These are phyloP conservation scores for Trididemnum nubilum DNA, from an alignment of 23 tunicate species.

Conservation along the genomic window DNA sequence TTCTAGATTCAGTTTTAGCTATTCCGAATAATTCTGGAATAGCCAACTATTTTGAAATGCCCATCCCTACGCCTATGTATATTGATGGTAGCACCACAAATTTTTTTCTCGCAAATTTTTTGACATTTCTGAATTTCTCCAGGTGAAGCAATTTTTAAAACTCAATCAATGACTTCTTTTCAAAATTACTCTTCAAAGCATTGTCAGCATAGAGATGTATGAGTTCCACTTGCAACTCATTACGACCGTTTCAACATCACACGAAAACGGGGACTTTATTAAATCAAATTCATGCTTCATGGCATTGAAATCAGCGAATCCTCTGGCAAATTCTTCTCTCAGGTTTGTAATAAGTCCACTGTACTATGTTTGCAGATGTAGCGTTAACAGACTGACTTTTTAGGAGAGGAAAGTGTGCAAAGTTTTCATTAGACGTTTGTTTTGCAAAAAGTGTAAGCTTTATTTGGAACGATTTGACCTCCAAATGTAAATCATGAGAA, in stretches of 20 bases:
- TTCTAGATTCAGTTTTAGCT: too few species aligned
- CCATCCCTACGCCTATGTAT: slow-evolving; percentile 2
- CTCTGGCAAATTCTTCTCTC: slow-evolving; percentile 15
- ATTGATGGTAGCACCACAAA: slow-evolving; percentile 8
- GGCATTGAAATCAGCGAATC: too few species aligned
- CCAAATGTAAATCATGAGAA: slow-evolving; percentile 27
- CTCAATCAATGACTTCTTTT: too few species aligned
- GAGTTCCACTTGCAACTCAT: slow-evolving; percentile 30
- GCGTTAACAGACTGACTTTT: not conserved
- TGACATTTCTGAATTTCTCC: too few species aligned
- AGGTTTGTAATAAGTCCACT: not conserved
- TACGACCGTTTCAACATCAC: slow-evolving; percentile 21
- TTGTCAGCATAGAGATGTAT: too few species aligned
- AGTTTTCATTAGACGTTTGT: too few species aligned
- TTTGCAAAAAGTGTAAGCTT: too few species aligned
- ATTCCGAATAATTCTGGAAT: too few species aligned
- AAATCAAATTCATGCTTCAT: slow-evolving; percentile 25
- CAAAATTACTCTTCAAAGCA: too few species aligned
- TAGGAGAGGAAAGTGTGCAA: slow-evolving; percentile 25
- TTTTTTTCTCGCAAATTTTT: not conserved
- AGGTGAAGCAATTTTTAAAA: too few species aligned
- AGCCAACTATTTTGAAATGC: too few species aligned
- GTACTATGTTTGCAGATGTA: slow-evolving; percentile 24
- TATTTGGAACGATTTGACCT: too few species aligned
- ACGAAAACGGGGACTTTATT: slow-evolving; percentile 11